These are phyloP conservation scores for Phainopepla nitens DNA, from an alignment of 2,113 vertebrate species.

Conservation along the genomic window DNA sequence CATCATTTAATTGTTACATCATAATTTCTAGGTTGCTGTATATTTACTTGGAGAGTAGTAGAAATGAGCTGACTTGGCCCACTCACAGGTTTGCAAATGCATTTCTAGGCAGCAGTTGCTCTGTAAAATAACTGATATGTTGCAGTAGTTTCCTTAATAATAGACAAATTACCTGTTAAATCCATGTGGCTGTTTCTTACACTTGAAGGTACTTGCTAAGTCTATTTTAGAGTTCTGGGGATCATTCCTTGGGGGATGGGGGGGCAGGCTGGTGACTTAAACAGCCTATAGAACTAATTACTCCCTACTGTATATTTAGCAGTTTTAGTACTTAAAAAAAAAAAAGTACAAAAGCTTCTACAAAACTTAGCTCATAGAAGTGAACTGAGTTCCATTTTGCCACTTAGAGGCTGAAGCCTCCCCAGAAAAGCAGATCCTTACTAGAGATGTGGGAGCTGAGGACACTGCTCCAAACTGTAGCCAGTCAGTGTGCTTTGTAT, in stretches of 20 bases:
- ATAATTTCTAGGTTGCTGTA: background rate
- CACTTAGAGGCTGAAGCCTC: background rate
- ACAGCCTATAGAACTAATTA: background rate
- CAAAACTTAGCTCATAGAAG: background rate
- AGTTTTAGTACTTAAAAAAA: background rate
- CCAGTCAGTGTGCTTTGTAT: background rate
- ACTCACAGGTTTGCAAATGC: background rate
- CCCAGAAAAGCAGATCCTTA: background rate
- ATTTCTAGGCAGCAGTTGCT: background rate
- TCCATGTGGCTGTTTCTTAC: background rate
- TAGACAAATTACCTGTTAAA: background rate
- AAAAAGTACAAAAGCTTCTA: background rate
- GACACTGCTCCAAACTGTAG: background rate
- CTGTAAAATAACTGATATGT: background rate
- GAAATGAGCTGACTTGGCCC: background rate
- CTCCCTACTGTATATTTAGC: background rate
- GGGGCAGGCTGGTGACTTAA: background rate
- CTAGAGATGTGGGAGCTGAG: background rate
- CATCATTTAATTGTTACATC: background rate
- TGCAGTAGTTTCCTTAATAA: background rate
- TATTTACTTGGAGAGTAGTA: background rate
- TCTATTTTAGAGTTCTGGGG: background rate
- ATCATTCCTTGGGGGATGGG: accelerated
- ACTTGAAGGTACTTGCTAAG: background rate
- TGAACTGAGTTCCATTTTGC: background rate